These are phyloP conservation scores for Temnothorax rugatulus DNA, from an alignment of 2,888 invertebrate genomes.

Conservation along the genomic window DNA sequence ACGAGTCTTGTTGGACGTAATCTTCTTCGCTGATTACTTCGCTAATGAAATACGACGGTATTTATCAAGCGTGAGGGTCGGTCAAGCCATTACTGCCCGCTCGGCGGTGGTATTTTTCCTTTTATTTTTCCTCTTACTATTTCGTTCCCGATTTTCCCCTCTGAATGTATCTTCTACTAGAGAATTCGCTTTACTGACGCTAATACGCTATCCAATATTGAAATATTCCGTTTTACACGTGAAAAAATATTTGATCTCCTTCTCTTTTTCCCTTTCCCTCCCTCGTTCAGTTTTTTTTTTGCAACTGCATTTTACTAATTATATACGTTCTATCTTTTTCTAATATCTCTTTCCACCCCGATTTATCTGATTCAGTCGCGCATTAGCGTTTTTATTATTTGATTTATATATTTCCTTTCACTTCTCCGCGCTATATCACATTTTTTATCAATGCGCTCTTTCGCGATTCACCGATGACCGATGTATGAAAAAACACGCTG, in stretches of 20 bases:
- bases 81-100: conserved; percentile 17
- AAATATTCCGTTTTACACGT: conserved; percentile 6
- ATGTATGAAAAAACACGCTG: not conserved
- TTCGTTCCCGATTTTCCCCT: not conserved
- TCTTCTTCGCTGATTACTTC: conserved; percentile 49
- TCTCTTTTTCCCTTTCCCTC: not conserved
- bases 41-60: conserved; percentile 41
- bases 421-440: not conserved
- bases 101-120: not conserved
- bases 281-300: conserved; percentile 10
- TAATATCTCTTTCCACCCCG: not conserved
- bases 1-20: conserved; percentile 58
- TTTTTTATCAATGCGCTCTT: not conserved
- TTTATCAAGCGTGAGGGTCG: conserved; percentile 35
- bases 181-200: conserved; percentile 24
- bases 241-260: conserved; percentile 1
- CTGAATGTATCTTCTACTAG: conserved; percentile 29
- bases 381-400: not conserved
- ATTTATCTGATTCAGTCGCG: not conserved
- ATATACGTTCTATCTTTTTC: not conserved
- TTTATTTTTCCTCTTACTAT: not conserved
- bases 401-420: not conserved
- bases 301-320: conserved; percentile 14
- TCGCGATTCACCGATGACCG: not conserved
- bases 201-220: conserved; percentile 36